Evolutionary conservation across 2,888 invertebrate species (phyloP), one percentile per base, ranked within the genome.

Genomic region (Macaria liturata): DNA sequence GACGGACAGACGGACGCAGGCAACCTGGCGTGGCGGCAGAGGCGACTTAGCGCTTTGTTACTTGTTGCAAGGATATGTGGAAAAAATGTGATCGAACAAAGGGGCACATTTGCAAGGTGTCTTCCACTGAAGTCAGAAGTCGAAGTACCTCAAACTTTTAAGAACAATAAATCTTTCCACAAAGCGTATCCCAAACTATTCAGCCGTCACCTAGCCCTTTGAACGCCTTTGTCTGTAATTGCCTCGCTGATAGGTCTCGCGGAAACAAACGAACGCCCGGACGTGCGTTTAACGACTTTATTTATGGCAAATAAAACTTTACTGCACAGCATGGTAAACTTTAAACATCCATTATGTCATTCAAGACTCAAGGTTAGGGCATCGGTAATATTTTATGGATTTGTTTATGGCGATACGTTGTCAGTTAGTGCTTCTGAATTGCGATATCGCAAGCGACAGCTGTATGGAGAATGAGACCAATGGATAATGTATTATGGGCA

Each of bases 251-350:
- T 80, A 77, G 71, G 62, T 66, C 71, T 65, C 61, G 70, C 72
- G 65, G 61, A 70, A 77, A 79, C 77, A 74, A 75, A 74, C 70
- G 71, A 71, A 69, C 72, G 65, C 58, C 59, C 57, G 65, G 70
- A 71, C 70, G 66, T 64, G 65, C 59, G 66, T 77, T 80, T 80
- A 75, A 84, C 76, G 75, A 75, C 72, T 76, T 55, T 75, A 80
- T 84, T 83, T 81, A 84, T 80, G 76, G 76, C 76, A 75, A 79
- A 83, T 80, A 80, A 81, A 78, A 74, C 62, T 74, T 74, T 72
- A 70, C 75, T 73, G 72, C 71, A 70, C 68, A 66, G 61, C 65
- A 61, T 59, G 66, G 60, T 67, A 66, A 65, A 67, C 65, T 64
- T 67, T 63, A 63, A 65, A 64, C 61, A 68, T 59, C 66, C 59